A percentile compares a stretch with the other conserved stretches of the same genome.
Conservation (phyloP, 92 coral and sea anemone genomes). For the Palythoa grandis region DNA sequence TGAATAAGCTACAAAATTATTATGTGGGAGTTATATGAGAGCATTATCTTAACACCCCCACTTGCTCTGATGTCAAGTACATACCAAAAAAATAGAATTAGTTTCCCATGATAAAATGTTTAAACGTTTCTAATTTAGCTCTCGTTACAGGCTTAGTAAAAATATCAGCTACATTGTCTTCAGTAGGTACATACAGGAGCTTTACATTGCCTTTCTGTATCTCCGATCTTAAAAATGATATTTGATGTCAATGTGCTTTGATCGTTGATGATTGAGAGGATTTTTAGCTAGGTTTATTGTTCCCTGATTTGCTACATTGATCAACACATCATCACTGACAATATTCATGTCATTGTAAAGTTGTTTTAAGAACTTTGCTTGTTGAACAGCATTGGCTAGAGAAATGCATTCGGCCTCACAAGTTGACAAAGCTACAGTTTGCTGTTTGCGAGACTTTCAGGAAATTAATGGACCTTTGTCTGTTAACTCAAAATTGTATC, state of each 20-base stretch:
- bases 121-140: slow-evolving; percentile 19
- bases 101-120: neutral
- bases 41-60: slow-evolving; percentile 19
- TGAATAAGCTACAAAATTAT: too few relatives aligned
- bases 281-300: neutral
- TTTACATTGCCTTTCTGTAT: slow-evolving; percentile 11
- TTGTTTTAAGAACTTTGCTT: neutral
- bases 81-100: too few relatives aligned
- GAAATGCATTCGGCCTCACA: neutral
- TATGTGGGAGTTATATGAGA: neutral
- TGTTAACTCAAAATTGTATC: slow-evolving; percentile 20
- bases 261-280: neutral
- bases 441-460: slow-evolving; percentile 28
- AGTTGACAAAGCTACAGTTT: slow-evolving; percentile 11
- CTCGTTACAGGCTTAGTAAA: slow-evolving; percentile 34
- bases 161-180: slow-evolving; percentile 36
- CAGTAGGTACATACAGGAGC: slow-evolving; percentile 18
- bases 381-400: neutral
- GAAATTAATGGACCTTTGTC: slow-evolving; percentile 22
- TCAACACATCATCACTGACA: slow-evolving; percentile 11
- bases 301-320: slow-evolving; percentile 22
- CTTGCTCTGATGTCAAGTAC: slow-evolving; percentile 28
- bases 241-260: slow-evolving; percentile 26
- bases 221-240: slow-evolving; percentile 15
- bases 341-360: neutral